Evolutionary conservation across 1,140 invertebrate species (phyloP), one percentile per base, ranked within the genome.

Genomic region (Phthorimaea operculella): DNA sequence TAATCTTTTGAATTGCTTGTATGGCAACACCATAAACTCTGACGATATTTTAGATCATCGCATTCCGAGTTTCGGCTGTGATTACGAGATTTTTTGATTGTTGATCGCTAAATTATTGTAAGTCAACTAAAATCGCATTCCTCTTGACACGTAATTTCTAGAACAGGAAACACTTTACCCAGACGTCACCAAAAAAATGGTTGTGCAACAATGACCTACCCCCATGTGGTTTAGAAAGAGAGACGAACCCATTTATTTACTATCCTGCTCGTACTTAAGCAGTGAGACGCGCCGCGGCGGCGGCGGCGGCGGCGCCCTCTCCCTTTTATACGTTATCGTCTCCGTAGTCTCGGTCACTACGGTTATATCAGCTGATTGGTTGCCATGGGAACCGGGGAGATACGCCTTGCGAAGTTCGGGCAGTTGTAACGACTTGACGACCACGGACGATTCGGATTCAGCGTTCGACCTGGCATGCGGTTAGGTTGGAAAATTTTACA

Each of bases 391-490:
- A 28, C 21, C 21, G 21, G 21, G 21, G 44, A 79, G 59, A 12
- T 53, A 54, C 6, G 78, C 76, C 7, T 61, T 77, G 21, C 74
- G 62, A 17, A 80, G 76, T 53, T 74, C 66, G 4, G 80, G 76
- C 58, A 80, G 72, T 54, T 63, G 68, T 54, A 77, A 60, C 50
- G 74, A 61, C 57, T 61, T 66, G 57, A 79, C 78, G 36, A 71
- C 70, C 11, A 77, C 72, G 33, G 65, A 66, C 55, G 74, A 74
- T 51, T 78, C 76, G 42, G 33, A 61, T n/a, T n/a, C 6, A 61
- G 72, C 65, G 73, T 75, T 76, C 60, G 66, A 66, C 60, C 72
- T 75, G 68, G 70, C 77, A 81, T 83, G 79, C 79, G 21, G 48
- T 50, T 50, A 70, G 47, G 70, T 68, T 70, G 21, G 6, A 28